These are phyloP conservation scores for Brachionus manjavacas DNA, from an alignment of 1,140 invertebrate species.

Conservation along the genomic window DNA sequence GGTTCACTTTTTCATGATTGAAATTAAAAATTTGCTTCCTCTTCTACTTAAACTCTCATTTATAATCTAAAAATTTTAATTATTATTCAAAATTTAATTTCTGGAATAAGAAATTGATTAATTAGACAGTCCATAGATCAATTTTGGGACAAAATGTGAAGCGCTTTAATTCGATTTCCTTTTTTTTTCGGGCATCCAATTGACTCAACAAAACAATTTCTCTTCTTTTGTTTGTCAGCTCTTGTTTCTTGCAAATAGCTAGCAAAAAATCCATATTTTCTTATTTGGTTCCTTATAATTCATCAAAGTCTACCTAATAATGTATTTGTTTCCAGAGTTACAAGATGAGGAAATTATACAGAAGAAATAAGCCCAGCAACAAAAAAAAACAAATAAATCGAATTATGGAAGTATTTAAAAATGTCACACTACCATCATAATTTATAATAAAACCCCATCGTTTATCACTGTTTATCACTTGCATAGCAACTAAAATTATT, in stretches of 20 bases:
- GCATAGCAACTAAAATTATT: background rate
- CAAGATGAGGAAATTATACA: background rate
- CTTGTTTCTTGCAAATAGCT: background rate
- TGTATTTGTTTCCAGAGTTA: background rate
- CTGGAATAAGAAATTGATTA: background rate
- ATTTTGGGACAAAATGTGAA: background rate
- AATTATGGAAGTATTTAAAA: conserved; percentile 1
- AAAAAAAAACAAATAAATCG: background rate
- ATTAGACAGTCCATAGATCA: background rate
- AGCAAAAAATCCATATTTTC: background rate
- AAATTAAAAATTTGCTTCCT: no score
- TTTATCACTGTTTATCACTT: background rate
- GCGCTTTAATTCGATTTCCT: background rate
- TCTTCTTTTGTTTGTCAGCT: background rate
- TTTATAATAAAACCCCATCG: background rate
- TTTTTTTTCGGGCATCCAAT: background rate
- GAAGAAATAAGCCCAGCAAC: background rate
- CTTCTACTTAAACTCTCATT: no score
- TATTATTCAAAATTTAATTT: no score
- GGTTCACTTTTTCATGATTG: no score
- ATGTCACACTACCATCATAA: background rate
- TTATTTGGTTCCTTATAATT: background rate
- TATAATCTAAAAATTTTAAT: no score
- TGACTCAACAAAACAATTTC: background rate
- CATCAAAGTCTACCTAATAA: background rate